Conservation (phyloP, 2,888 invertebrate genomes). For the Tenthredo distinguenda region DNA sequence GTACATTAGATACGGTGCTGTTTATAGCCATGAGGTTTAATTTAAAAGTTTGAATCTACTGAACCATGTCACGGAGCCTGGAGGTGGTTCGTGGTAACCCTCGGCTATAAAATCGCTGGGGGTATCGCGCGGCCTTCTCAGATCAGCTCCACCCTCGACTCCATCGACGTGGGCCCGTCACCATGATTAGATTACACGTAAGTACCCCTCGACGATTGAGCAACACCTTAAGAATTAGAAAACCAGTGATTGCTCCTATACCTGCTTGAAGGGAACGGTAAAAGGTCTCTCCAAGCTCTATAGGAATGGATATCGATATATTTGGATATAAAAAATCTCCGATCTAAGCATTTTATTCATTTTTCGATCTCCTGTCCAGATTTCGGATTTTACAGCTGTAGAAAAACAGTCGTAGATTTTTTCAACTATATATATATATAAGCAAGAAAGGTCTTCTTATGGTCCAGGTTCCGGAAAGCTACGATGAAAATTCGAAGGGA, state of each 20-base stretch:
- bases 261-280: not conserved
- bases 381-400: not conserved
- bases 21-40: not conserved
- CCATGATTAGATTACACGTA: conserved; percentile 63
- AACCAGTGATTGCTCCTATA: not conserved
- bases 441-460: not conserved
- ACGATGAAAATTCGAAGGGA: not conserved
- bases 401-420: not conserved
- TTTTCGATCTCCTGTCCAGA: not conserved
- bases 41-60: conserved; percentile 54
- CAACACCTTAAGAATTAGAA: not conserved
- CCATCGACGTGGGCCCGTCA: conserved; percentile 64
- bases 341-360: not conserved
- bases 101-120: conserved; percentile 76
- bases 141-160: conserved; percentile 75
- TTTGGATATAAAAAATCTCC: not conserved
- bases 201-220: conserved; percentile 51
- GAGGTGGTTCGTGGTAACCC: conserved; percentile 62
- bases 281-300: not conserved
- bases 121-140: conserved; percentile 75
- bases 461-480: not conserved
- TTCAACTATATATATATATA: not conserved
- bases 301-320: not conserved
- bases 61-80: conserved; percentile 53
- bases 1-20: not conserved